phyloP scores from a whole-genome alignment of 2,113 vertebrate species.

The Mustela nigripes region DNA sequence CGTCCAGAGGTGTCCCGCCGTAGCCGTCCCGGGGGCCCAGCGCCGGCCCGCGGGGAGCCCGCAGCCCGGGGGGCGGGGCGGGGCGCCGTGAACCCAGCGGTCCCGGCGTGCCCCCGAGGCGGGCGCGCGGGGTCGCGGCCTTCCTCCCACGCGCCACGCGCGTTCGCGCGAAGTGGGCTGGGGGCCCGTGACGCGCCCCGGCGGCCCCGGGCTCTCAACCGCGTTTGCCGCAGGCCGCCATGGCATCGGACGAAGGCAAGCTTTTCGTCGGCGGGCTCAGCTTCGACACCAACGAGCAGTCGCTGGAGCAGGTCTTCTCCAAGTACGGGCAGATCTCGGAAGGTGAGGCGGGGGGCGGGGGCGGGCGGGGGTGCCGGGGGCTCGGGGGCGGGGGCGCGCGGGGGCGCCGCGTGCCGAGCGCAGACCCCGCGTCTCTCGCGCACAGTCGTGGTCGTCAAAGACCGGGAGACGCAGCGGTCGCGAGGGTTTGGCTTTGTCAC shows the following conservation, averaged over 20 bases:
- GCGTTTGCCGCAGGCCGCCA: constrained; percentile 82
- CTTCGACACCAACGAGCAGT: constrained; percentile 97
- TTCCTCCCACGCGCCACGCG: accelerated
- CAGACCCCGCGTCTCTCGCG: not conserved
- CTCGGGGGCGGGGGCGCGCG: no score
- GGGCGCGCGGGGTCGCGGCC: no score
- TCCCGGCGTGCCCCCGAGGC: no score
- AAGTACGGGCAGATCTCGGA: constrained; percentile 97
- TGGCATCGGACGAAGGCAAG: constrained; percentile 97
- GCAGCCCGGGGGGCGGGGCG: not conserved
- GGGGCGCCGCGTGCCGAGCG: not conserved
- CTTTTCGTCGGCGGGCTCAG: constrained; percentile 97
- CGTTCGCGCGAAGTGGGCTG: not conserved
- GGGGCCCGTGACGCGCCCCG: not conserved
- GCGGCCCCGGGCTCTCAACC: not conserved
- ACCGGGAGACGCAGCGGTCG: constrained; percentile 96
- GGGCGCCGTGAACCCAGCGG: no score
- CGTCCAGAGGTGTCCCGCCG: no score
- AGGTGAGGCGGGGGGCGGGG: constrained; percentile 85
- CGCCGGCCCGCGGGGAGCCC: not conserved
- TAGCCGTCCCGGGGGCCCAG: no score
- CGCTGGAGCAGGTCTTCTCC: constrained; percentile 94
- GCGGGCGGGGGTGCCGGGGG: not conserved
- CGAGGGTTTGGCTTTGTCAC: constrained; percentile 98
- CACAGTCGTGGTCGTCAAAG: constrained; percentile 96